Base-by-base conservation (phyloP, 2,113 vertebrate species). In the Prinia subflava region DNA sequence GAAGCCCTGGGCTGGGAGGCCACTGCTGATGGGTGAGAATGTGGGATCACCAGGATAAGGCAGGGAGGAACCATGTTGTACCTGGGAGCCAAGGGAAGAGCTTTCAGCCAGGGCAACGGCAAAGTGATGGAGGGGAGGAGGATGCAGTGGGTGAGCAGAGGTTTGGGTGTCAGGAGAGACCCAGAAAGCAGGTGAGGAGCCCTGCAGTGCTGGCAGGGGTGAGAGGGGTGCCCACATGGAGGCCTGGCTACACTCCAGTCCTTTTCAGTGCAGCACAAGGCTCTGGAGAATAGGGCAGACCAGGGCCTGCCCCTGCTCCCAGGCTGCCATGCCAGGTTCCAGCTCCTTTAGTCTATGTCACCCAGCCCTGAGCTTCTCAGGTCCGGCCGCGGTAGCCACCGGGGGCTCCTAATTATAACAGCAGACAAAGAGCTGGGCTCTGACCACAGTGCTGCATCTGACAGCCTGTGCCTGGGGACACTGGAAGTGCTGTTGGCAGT, bases 21-120 rank as follows among this genome's bases (percentile, higher is more conserved):
- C 46, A 37, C 17, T 0, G 0, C 35, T 12, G 59, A 10, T 0
- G 18, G 37, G 21, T 9, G 33, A 49, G 39, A 71, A 37, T 57
- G 46, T 55, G 76, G 77, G 59, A 35, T 56, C 20, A 8, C 3
- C 1, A 50, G 80, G 44, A 55, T 17, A 13, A 56, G 53, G 57
- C 0, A 0, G 17, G 52, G 28, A 83, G 57, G 70, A 31, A 22
- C 60, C 5, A 4, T 5, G 21, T 49, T 60, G 53, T 87, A 31
- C 81, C 60, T 17, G 47, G 46, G 39, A 69, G 56, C 28, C 2
- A 10, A 35, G 37, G 30, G 44, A 42, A 81, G 62, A 83, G 23
- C 67, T 37, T 63, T 50, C 31, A 65, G 63, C 64, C n/a, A 23
- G 28, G 27, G 31, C 42, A 30, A 60, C 55, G 68, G 41, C 18